Evolutionary conservation across 2,888 invertebrate genomes (phyloP), one percentile per base, ranked within the genome.

Genomic region (Agrotis puta): DNA sequence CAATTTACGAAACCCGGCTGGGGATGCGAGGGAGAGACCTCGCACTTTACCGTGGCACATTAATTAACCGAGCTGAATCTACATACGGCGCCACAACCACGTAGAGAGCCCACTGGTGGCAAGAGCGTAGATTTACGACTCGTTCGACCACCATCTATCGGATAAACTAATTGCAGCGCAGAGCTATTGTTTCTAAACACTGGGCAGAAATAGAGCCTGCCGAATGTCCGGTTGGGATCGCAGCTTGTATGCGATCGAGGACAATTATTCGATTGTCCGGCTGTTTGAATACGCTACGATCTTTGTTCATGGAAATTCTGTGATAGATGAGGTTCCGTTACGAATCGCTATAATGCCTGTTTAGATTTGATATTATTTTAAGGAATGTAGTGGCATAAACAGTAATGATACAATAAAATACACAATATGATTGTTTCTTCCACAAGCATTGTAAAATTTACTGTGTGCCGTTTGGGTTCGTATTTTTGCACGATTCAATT

Each of bases 161-260:
- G 94, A 94, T 94, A 92, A 95, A 95, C 95, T 95, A 95, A 95
- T 95, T 95, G 95, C 94, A 93, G 91, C 86, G 91, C 91, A 90
- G 90, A 92, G 94, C 95, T 94, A 95, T 95, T 95, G 95, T 95
- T 95, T 94, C 95, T 92, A 94, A 95, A 94, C 92, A 92, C 92
- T 91, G 88, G 92, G 89, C 92, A 90, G 92, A 92, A 93, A 92
- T 93, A 89, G 91, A 91, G 91, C 89, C 88, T 84, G 87, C 87
- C 82, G 76, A 80, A 79, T 84, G 70, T 79, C 85, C 85, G 84
- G 88, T 85, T 88, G 87, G 84, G 87, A 83, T 88, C 88, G 83
- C 82, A 87, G 88, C 89, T 93, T 91, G 93, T 92, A 86, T 86
- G 82, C 86, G 82, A 87, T 88, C 84, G 79, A 87, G 88, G 88